Evolutionary conservation across 2,888 invertebrate genomes (phyloP), one percentile per base, ranked within the genome.

Genomic region (Deilephila porcellus): DNA sequence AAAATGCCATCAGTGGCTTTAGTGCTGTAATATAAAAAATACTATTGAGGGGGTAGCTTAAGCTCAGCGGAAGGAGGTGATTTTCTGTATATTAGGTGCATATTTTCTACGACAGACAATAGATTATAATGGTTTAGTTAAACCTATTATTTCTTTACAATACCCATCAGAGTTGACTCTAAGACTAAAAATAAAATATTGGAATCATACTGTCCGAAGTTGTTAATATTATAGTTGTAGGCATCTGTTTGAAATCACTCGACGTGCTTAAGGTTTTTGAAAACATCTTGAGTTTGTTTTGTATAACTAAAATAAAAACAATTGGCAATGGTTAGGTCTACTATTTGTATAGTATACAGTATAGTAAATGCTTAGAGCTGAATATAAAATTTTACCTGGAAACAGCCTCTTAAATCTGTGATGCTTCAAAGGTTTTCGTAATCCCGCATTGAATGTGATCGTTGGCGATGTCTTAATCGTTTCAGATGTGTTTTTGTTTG

Each of bases 211-310:
- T 25, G 45, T 25, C 17, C 5, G 52, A 25, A 17, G 17, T 67
- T 17, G 52, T 17, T 25, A 67, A 6, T 25, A 52, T 52, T 17
- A 67, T 52, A 52, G 67, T 67, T 52, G 67, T 25, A 25, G 52
- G 67, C 25, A 17, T 67, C 17, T 67, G 25, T 17, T 45, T 17
- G 17, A 25, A 52, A 52, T 67, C 17, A 7, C 45, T 17, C 7
- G 8, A 45, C n/a, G 52, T 25, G 52, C 67, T 67, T 25, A 45
- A 67, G 25, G 20, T 45, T 67, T 52, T 67, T 14, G 67, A 52
- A 67, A 67, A 67, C 17, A 52, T 67, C 25, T 25, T 67, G 25
- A 67, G 45, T 52, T 67, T 67, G 20, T 52, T 25, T 52, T 67
- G 67, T 25, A 67, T 25, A 29, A 52, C 67, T 67, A 52, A 67